These are phyloP conservation scores for Cataglyphis livida DNA, from an alignment of 2,888 invertebrate genomes.

Conservation along the genomic window DNA sequence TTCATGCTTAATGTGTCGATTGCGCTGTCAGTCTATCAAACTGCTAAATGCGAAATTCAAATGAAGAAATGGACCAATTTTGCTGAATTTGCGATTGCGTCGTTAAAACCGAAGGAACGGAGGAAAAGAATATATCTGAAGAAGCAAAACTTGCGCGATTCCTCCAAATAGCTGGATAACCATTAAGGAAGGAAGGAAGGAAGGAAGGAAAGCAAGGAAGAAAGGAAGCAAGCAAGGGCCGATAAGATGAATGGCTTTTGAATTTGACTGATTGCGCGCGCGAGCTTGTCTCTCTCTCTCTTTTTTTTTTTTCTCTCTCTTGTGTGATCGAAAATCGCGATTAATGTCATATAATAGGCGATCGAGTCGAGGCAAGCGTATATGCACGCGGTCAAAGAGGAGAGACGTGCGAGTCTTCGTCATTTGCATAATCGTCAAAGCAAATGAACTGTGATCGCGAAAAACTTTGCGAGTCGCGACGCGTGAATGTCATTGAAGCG, in stretches of 20 bases:
- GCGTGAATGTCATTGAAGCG: constrained; percentile 40
- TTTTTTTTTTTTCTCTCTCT: background rate
- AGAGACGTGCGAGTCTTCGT: background rate
- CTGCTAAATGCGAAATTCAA: background rate
- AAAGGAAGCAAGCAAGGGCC: background rate
- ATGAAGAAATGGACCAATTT: background rate
- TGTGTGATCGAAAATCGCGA: background rate
- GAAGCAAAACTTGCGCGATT: background rate
- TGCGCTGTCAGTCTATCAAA: background rate
- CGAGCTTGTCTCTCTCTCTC: background rate
- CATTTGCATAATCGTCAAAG: background rate
- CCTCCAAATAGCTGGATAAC: background rate
- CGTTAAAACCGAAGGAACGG: background rate
- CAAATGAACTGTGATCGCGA: background rate
- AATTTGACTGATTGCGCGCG: background rate
- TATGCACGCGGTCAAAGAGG: background rate
- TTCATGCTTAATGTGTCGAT: background rate
- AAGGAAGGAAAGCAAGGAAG: background rate
- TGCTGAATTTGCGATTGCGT: background rate
- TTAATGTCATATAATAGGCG: background rate
- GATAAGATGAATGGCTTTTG: background rate
- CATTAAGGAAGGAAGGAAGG: background rate
- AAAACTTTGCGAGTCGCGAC: background rate
- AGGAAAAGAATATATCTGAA: background rate
- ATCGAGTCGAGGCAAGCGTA: background rate